phyloP scores from a whole-genome alignment of 2,797 vertebrate species.

The Poliocrania exsul region DNA sequence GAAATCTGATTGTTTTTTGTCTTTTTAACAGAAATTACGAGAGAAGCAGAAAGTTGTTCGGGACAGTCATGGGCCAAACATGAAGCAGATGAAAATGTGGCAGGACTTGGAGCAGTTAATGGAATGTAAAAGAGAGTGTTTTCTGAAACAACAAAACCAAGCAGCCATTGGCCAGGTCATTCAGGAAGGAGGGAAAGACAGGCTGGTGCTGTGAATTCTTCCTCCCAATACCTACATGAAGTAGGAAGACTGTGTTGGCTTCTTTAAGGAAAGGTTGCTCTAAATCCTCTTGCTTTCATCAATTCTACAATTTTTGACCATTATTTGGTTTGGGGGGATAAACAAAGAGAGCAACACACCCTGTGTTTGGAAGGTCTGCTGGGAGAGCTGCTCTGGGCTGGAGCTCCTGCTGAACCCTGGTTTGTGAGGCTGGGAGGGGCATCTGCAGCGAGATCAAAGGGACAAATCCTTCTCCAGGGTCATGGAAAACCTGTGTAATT shows the following conservation, averaged over 20 bases:
- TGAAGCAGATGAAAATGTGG: slow-evolving; percentile 98
- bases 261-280: neutral
- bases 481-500: slow-evolving; percentile 23
- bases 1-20: neutral
- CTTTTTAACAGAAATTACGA: slow-evolving; percentile 86
- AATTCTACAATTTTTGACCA: neutral
- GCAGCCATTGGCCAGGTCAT: slow-evolving; percentile 89
- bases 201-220: slow-evolving; percentile 85
- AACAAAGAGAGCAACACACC: neutral
- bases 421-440: slow-evolving; percentile 16
- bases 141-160: slow-evolving; percentile 89
- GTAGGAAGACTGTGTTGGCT: neutral
- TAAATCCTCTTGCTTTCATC: neutral
- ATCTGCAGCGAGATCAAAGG: slow-evolving; percentile 43
- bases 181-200: slow-evolving; percentile 92
- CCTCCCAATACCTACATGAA: neutral
- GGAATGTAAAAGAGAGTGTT: slow-evolving; percentile 93
- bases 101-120: slow-evolving; percentile 90
- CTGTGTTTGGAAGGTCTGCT: neutral
- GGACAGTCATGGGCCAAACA: slow-evolving; percentile 90
- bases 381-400: neutral
- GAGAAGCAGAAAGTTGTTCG: slow-evolving; percentile 92
- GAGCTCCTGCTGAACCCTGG: neutral
- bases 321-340: neutral
- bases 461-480: slow-evolving; percentile 5